Percentiles rank a stretch among this genome's conserved stretches.
Evolutionary conservation across 1,140 invertebrate species (phyloP).

Genomic region (Pseudomyrmex pallidus): DNA sequence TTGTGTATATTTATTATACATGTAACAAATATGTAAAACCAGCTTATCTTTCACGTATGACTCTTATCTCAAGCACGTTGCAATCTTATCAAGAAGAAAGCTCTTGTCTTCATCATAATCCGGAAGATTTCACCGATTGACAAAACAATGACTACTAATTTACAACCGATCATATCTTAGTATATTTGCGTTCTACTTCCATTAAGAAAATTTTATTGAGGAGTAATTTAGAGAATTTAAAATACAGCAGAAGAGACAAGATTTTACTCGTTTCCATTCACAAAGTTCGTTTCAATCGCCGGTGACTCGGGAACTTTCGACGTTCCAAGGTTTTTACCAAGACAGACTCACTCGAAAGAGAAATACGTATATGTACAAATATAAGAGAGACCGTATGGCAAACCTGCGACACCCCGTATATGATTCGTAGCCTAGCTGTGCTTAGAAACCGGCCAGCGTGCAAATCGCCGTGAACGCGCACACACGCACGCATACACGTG

Average conservation of each 20-base stretch:
- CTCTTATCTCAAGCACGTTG: background rate
- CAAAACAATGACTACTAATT: background rate
- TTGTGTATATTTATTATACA: background rate
- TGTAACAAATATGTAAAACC: background rate
- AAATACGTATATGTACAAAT: background rate
- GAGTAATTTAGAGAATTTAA: background rate
- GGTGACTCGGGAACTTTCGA: background rate
- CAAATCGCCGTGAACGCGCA: conserved; percentile 40
- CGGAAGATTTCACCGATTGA: background rate
- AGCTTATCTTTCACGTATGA: conserved; percentile 5
- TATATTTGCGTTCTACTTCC: too few species aligned
- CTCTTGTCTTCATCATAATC: background rate
- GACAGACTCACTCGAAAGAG: background rate
- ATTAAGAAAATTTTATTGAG: background rate
- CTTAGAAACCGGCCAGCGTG: conserved; percentile 54
- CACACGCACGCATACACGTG: conserved; percentile 51
- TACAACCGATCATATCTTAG: too few species aligned
- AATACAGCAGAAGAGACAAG: background rate
- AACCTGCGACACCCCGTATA: conserved; percentile 6
- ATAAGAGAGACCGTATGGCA: background rate
- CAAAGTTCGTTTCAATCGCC: background rate
- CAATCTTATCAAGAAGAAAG: conserved; percentile 10
- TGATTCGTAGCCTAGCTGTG: conserved; percentile 39
- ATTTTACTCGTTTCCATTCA: background rate
- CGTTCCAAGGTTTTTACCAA: background rate